Evolutionary conservation across 1,140 invertebrate genomes (phyloP), one percentile per base, ranked within the genome.

Genomic region (Aculops lycopersici): DNA sequence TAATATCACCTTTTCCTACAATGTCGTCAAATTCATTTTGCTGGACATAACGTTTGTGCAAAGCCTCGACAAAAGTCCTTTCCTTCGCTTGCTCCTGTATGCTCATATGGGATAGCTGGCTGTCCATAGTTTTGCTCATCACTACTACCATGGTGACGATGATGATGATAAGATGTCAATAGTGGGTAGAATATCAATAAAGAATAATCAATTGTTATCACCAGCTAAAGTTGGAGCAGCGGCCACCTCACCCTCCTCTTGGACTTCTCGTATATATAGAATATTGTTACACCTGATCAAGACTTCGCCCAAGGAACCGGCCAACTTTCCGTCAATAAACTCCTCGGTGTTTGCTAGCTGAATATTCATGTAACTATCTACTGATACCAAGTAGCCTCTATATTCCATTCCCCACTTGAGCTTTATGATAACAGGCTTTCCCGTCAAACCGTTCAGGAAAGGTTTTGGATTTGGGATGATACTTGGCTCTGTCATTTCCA

Each of bases 321-420:
- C 84, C 43, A 69, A 68, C 44, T 63, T 68, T 42, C 83, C 80
- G 52, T 95, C 81, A 46, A 95, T 74, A 51, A 73, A 78, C 64
- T 98, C 92, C 60, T 97, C 88, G n/a, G 88, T 83, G 53, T 94
- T 92, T 1, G 88, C 86, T 41, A 98, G 57, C 61, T 68, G 21
- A 12, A 98, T 58, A 58, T 98, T 98, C 92, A 98, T 98, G 54
- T 98, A 98, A 4, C 78, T 78, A 64, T 98, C 92, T 12, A 90
- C 79, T 3, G 88, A 92, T 0, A 97, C 84, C 17, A 98, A 58
- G 47, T 81, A 76, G 5, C 92, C 90, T 67, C 90, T 92, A 57
- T 98, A 98, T 60, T 97, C 90, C 57, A 95, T 88, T 20, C 92
- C 90, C 92, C 92, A 98, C 58, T 98, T 98, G 36, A 98, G 62